Conservation (phyloP, 2,113 vertebrate species). For the Crypturellus undulatus region DNA sequence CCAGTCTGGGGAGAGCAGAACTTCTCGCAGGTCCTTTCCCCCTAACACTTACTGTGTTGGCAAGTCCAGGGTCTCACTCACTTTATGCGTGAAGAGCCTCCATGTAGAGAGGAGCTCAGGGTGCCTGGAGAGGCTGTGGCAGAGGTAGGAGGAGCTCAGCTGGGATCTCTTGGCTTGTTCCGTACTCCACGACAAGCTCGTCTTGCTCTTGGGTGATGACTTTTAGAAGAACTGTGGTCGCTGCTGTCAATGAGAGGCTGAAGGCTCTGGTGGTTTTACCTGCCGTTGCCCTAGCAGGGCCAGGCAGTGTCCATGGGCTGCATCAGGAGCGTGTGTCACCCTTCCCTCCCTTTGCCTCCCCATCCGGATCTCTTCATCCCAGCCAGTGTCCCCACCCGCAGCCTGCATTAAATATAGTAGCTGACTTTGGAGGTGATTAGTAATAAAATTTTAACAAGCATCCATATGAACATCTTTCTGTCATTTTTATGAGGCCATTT, state of each 20-base stretch:
- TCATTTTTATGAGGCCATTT: constrained; percentile 93
- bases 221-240: constrained; percentile 4
- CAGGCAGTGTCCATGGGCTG: not conserved
- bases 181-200: not conserved
- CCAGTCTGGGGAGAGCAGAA: not conserved
- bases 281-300: not conserved
- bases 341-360: not conserved
- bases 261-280: not conserved
- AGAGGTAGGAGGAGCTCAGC: not conserved
- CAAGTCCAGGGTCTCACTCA: not conserved
- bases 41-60: not conserved
- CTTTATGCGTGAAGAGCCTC: not conserved
- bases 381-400: constrained; percentile 45
- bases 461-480: constrained; percentile 88
- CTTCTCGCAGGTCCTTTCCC: not conserved
- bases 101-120: not conserved
- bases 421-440: constrained; percentile 90
- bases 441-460: constrained; percentile 94
- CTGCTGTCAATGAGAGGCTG: not conserved
- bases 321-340: accelerated
- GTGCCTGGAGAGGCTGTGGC: not conserved
- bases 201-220: not conserved
- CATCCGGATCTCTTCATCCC: constrained; percentile 83
- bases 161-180: not conserved
- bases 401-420: constrained; percentile 72